Conservation (phyloP, 2,797 vertebrate genomes). For the Alauda arvensis region DNA sequence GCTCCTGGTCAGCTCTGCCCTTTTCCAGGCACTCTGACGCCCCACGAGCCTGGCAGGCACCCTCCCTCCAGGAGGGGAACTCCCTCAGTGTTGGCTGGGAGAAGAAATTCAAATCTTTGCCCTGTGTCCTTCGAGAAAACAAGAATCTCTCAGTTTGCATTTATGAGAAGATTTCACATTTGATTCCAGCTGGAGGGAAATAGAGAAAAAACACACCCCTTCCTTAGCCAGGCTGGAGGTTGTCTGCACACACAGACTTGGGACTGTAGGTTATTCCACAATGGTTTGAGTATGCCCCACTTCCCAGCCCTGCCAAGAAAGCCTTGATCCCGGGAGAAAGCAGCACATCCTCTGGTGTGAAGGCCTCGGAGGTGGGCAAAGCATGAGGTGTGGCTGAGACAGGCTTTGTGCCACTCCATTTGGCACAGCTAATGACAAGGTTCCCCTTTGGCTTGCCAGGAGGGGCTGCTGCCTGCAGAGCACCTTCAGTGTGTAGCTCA, state of each 20-base stretch:
- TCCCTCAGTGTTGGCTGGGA: slow-evolving; percentile 54
- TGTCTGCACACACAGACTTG: neutral
- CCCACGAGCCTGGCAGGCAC: slow-evolving; percentile 29
- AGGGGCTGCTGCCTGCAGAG: neutral
- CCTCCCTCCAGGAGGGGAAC: slow-evolving; percentile 48
- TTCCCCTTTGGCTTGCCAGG: neutral
- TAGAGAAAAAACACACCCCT: slow-evolving; percentile 33
- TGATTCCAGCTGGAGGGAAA: slow-evolving; percentile 62
- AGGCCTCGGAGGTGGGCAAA: neutral
- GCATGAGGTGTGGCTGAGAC: neutral
- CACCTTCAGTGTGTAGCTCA: neutral
- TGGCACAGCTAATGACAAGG: neutral
- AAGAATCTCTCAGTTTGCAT: slow-evolving; percentile 68
- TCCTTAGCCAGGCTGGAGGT: slow-evolving; percentile 12
- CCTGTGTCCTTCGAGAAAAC: slow-evolving; percentile 64
- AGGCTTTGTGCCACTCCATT: neutral
- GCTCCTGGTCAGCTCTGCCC: neutral
- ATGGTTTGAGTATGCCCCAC: neutral
- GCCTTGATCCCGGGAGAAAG: neutral
- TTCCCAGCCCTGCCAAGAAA: neutral
- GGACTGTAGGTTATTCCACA: neutral
- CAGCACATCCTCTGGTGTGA: neutral
- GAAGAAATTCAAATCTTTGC: slow-evolving; percentile 59
- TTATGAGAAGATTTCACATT: slow-evolving; percentile 63
- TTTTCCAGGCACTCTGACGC: slow-evolving; percentile 35